These are phyloP conservation scores for Hypolimnas misippus DNA, from an alignment of 2,888 invertebrate genomes.

Conservation along the genomic window DNA sequence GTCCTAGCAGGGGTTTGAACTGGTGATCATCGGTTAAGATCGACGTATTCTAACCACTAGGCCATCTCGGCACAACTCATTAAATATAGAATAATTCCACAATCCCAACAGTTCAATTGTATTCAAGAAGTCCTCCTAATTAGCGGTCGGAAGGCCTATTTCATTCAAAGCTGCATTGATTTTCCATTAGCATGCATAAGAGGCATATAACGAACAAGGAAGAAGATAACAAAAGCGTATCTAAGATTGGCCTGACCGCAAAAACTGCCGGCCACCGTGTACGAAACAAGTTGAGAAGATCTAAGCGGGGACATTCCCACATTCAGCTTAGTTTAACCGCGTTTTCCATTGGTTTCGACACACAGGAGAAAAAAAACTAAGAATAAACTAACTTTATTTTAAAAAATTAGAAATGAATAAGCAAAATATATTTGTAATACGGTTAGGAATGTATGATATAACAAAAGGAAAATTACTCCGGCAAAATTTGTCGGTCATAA, in stretches of 20 bases:
- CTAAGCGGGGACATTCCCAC: conserved; percentile 71
- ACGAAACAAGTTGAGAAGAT: conserved; percentile 74
- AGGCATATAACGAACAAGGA: conserved; percentile 41
- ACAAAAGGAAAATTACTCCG: too few species aligned
- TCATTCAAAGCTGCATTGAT: conserved; percentile 26
- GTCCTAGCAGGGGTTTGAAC: too few species aligned
- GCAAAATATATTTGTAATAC: too few species aligned
- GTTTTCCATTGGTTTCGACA: conserved; percentile 55
- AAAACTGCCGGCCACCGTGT: conserved; percentile 65
- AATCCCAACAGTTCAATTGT: conserved; percentile 1
- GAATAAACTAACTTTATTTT: too few species aligned
- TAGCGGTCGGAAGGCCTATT: not conserved
- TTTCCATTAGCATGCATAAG: conserved; percentile 38
- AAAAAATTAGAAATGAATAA: too few species aligned
- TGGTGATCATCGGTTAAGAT: too few species aligned
- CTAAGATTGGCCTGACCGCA: conserved; percentile 59
- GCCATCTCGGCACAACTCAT: too few species aligned
- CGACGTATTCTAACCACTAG: too few species aligned
- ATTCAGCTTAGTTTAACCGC: conserved; percentile 52
- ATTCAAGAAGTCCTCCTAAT: not conserved
- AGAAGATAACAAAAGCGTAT: conserved; percentile 61
- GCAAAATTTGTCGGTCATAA: too few species aligned
- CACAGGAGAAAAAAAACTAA: too few species aligned
- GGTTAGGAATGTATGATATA: too few species aligned
- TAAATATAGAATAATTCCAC: not conserved